Evolutionary conservation across 2,113 vertebrate species (phyloP), one percentile per base, ranked within the genome.

Genomic region (Dolichotis patagonum): DNA sequence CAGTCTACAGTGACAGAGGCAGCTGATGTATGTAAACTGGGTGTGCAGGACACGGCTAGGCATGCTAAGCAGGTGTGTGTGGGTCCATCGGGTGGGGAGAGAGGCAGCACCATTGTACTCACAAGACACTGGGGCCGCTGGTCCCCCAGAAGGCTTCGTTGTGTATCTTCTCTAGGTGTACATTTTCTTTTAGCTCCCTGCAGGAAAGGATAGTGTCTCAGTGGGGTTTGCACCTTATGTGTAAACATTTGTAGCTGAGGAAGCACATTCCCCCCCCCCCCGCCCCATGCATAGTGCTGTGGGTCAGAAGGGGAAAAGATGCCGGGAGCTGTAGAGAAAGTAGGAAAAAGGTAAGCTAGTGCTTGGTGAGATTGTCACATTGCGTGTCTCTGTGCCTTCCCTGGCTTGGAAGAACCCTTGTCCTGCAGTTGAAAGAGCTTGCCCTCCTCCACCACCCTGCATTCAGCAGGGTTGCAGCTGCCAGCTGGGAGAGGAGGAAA

Each of bases 151-250:
- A 99, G 85, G 99, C 99, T 16, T 99, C 98, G 0, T 99, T 98
- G 88, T 99, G 98, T 67, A 99, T 99, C 97, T 98, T 73, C 86
- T 97, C 97, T 52, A 99, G 99, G 91, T 98, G 98, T 84, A 88
- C 98, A 82, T 99, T 99, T 97, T 99, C 99, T 97, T 99, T 99
- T 63, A 99, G 98, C 96, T 99, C 99, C 96, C 99, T 99, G 97
- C 95, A 97, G 94, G 96, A 92, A 63, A 89, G 96, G 84, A 96
- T 35, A 69, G 60, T 8, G 71, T 83, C 28, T 97, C 49, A 96
- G 86, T 63, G 30, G 63, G 11, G 10, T 87, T 30, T 32, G 35
- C 8, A 32, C 30, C n/a, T 67, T 30, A 12, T 0, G 22, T 60
- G 46, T 38, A 0, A 65, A 46, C 43, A 38, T 28, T 52, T 62